These are phyloP conservation scores for Rhagoletis pomonella DNA, from an alignment of 1,140 invertebrate species.

Conservation along the genomic window DNA sequence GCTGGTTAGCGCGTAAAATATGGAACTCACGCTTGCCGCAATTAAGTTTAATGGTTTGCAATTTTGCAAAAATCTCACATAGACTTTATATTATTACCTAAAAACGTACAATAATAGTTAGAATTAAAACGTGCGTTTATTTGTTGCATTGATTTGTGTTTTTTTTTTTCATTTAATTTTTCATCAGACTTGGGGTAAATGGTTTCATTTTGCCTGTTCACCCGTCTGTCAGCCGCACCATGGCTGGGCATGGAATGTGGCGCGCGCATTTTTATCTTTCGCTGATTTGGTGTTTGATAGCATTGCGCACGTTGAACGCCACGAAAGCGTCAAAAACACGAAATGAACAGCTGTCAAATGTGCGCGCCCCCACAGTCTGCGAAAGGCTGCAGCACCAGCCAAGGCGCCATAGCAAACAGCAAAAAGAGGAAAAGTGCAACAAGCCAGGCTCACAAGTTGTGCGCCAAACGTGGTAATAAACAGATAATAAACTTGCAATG, in stretches of 20 bases:
- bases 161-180: not conserved
- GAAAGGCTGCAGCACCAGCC: not conserved
- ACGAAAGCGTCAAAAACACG: not conserved
- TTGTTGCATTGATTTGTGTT: not conserved
- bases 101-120: not conserved
- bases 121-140: not conserved
- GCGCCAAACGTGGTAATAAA: not conserved
- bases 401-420: not conserved
- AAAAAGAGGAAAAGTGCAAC: not conserved
- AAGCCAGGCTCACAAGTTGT: not conserved
- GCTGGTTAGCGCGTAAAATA: not conserved
- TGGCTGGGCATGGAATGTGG: not conserved
- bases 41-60: conserved; percentile 25
- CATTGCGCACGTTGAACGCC: not conserved
- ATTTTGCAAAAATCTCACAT: not conserved
- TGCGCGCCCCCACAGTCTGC: conserved; percentile 5
- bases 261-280: conserved; percentile 17
- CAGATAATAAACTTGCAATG: conserved; percentile 17
- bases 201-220: not conserved
- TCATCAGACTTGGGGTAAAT: not conserved
- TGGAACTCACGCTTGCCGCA: not conserved
- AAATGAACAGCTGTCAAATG: conserved; percentile 16
- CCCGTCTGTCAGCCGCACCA: not conserved
- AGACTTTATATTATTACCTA: conserved; percentile 6
- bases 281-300: not conserved